Conservation (phyloP, 1,140 invertebrate genomes). For the Protaetia brevitarsis region DNA sequence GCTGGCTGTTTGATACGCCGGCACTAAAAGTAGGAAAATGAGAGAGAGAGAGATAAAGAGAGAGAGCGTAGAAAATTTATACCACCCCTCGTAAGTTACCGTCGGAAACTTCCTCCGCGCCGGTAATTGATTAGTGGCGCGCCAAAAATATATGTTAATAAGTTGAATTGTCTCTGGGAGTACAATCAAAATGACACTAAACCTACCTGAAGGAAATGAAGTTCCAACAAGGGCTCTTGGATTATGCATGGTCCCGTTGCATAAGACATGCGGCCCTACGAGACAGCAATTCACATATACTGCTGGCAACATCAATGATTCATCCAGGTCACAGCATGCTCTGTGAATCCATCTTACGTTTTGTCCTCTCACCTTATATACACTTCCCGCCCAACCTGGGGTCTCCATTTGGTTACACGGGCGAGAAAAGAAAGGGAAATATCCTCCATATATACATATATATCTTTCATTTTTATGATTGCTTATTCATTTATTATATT, state of each 20-base stretch:
- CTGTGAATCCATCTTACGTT: constrained; percentile 31
- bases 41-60: too few species aligned
- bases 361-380: constrained; percentile 29
- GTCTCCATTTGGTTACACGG: too few species aligned
- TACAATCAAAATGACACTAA: constrained; percentile 19
- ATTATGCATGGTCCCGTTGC: constrained; percentile 32
- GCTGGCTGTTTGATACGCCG: too few species aligned
- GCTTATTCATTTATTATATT: constrained; percentile 6
- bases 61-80: too few species aligned
- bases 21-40: too few species aligned
- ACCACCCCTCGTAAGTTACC: too few species aligned
- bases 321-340: constrained; percentile 32
- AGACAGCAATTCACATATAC: constrained; percentile 32
- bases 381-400: background rate
- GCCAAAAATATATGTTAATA: constrained; percentile 16
- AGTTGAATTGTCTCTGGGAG: constrained; percentile 13
- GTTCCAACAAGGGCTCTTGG: constrained; percentile 23
- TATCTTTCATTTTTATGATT: constrained; percentile 5
- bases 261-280: constrained; percentile 30
- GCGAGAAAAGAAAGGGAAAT: too few species aligned
- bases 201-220: constrained; percentile 13
- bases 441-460: background rate
- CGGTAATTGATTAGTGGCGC: background rate
- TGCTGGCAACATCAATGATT: constrained; percentile 30
- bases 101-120: too few species aligned